phyloP scores from a whole-genome alignment of 1,140 invertebrate species.

The Apolygus lucorum region DNA sequence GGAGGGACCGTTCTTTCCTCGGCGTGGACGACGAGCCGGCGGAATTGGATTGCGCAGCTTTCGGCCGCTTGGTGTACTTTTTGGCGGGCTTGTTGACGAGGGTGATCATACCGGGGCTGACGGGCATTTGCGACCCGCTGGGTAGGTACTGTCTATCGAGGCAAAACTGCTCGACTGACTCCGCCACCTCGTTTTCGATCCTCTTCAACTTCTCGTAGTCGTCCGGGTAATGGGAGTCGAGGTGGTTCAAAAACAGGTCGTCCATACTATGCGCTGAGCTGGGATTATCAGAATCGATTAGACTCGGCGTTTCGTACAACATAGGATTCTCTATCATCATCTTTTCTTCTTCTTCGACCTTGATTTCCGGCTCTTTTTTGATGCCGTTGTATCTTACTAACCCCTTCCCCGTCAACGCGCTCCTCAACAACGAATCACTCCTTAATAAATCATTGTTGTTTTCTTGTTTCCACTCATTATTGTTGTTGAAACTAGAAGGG shows the following conservation, averaged over 20 bases:
- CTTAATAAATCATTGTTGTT: conserved; percentile 58
- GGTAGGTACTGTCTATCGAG: conserved; percentile 28
- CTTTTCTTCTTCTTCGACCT: conserved; percentile 24
- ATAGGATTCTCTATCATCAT: conserved; percentile 25
- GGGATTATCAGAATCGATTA: conserved; percentile 33
- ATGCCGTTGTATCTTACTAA: conserved; percentile 38
- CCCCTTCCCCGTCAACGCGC: conserved; percentile 63
- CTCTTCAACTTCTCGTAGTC: conserved; percentile 62
- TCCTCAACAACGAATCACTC: conserved; percentile 60
- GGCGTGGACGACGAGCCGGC: conserved; percentile 29
- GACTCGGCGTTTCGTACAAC: conserved; percentile 26
- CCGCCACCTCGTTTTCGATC: conserved; percentile 38
- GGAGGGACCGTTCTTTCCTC: conserved; percentile 72
- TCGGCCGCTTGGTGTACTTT: conserved; percentile 33
- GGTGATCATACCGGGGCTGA: conserved; percentile 22
- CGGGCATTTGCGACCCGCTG: conserved; percentile 26
- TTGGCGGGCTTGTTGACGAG: conserved; percentile 26
- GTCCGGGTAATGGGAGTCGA: conserved; percentile 48
- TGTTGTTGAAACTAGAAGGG: conserved; percentile 47
- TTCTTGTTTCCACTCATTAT: conserved; percentile 69
- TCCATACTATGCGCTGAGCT: conserved; percentile 36
- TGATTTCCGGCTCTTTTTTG: conserved; percentile 25
- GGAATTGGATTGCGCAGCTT: conserved; percentile 21
- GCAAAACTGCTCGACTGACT: conserved; percentile 35
- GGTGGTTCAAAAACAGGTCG: conserved; percentile 36